Evolutionary conservation across 1,140 invertebrate genomes (phyloP).

Genomic region (Sinonovacula constricta): DNA sequence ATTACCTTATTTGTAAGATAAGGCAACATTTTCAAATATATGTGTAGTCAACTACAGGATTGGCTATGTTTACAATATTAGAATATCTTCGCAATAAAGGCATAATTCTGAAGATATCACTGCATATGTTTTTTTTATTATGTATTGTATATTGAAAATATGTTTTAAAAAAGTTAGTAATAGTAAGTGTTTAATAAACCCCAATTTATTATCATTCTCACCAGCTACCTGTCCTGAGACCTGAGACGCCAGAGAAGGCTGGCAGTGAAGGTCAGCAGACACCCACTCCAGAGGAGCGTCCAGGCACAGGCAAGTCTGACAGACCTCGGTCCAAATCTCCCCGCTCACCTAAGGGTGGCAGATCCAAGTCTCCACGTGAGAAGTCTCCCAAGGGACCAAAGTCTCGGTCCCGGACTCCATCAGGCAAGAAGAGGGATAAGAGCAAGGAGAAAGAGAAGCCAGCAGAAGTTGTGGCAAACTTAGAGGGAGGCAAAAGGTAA

Average conservation of each 20-base stretch:
- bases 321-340: conserved; percentile 59
- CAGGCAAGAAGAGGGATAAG: conserved; percentile 68
- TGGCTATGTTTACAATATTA: too few species aligned
- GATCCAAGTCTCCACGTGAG: conserved; percentile 59
- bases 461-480: conserved; percentile 13
- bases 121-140: too few species aligned
- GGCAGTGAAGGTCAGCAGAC: conserved; percentile 52
- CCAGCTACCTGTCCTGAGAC: conserved; percentile 68
- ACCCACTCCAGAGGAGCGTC: conserved; percentile 50
- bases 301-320: conserved; percentile 56
- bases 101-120: too few species aligned
- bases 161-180: too few species aligned
- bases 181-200: too few species aligned
- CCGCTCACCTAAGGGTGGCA: conserved; percentile 44
- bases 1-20: too few species aligned
- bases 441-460: conserved; percentile 67
- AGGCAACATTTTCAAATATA: too few species aligned
- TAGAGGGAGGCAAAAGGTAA: conserved; percentile 35
- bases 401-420: conserved; percentile 67
- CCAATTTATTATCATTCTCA: too few species aligned
- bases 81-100: too few species aligned
- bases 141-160: too few species aligned
- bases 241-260: conserved; percentile 62
- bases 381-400: conserved; percentile 71
- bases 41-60: too few species aligned